Conservation (phyloP, 1,140 invertebrate species). For the Phortica variegata region DNA sequence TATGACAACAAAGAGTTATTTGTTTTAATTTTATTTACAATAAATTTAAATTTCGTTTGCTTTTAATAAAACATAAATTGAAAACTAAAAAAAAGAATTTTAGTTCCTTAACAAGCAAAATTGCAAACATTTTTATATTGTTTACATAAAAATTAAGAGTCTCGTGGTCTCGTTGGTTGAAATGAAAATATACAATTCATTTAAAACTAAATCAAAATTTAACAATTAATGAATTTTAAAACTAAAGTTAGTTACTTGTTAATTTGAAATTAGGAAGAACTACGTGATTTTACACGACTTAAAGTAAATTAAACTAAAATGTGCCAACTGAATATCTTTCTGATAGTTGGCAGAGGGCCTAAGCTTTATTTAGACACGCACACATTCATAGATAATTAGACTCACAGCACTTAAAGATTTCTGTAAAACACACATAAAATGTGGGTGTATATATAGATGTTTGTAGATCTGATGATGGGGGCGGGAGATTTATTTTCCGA, state of each 20-base stretch:
- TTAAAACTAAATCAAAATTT: conserved; percentile 28
- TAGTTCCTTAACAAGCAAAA: neutral
- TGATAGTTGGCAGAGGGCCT: conserved; percentile 20
- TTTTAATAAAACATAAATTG: conserved; percentile 27
- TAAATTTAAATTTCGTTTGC: conserved; percentile 25
- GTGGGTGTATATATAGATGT: conserved; percentile 9
- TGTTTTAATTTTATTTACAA: conserved; percentile 21
- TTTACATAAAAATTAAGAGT: conserved; percentile 34
- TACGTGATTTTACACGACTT: conserved; percentile 27
- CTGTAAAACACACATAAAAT: conserved; percentile 25
- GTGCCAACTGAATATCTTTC: too few relatives aligned
- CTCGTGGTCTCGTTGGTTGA: conserved; percentile 51
- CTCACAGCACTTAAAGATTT: conserved; percentile 52
- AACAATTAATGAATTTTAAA: conserved; percentile 5
- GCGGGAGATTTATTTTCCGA: too few relatives aligned
- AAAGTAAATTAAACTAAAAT: too few relatives aligned
- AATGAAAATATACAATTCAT: neutral
- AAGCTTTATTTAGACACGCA: conserved; percentile 24
- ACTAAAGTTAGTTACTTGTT: conserved; percentile 3
- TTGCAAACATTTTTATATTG: neutral
- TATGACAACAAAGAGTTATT: conserved; percentile 47
- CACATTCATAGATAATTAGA: conserved; percentile 25
- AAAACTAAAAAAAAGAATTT: conserved; percentile 38
- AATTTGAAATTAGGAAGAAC: conserved; percentile 46
- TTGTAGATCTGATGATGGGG: neutral